Base-by-base conservation (phyloP, 2,888 invertebrate genomes). In the Hemistola chrysoprasaria region DNA sequence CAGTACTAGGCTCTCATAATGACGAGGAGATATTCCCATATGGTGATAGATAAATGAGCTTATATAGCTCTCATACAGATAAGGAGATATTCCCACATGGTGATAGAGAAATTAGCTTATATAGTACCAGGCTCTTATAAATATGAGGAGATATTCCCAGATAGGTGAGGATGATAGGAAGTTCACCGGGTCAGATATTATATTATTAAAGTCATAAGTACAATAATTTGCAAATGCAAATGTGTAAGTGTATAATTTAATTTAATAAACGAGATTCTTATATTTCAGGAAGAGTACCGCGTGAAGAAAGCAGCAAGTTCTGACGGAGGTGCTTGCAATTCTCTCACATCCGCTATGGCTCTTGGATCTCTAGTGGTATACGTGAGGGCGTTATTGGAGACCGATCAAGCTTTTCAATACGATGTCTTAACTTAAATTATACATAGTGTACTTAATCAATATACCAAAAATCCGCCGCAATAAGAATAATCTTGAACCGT, bases 381-480 rank as follows among this genome's bases (percentile, higher is more conserved):
- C 48, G 57, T 81, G n/a, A 61, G 87, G 42, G 83, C 87, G 0
- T 56, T 88, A 1, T 55, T 87, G 22, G 87, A 88, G 52, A 83
- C 86, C 0, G 87, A 88, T 48, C 84, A 84, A 51, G 85, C 87
- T 1, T 88, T 88, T 47, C 87, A 88, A 47, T 88, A 88, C 38
- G 87, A 87, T 47, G 73, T 86, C 1, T 56, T 87, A 9, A 60
- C 59, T 3, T 84, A 62, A 65, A 31, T 8, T 11, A n/a, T n/a
- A n/a, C n/a, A n/a, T n/a, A n/a, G 8, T 22, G n/a, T 22, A 9
- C 24, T 2, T 8, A 23, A 7, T 5, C 8, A 5, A n/a, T n/a
- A n/a, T n/a, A n/a, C n/a, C n/a, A n/a, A n/a, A n/a, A n/a, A n/a
- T n/a, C n/a, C n/a, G n/a, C n/a, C n/a, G n/a, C n/a, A n/a, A n/a